phyloP scores from a whole-genome alignment of 2,113 vertebrate genomes.

The Dicentrarchus labrax region DNA sequence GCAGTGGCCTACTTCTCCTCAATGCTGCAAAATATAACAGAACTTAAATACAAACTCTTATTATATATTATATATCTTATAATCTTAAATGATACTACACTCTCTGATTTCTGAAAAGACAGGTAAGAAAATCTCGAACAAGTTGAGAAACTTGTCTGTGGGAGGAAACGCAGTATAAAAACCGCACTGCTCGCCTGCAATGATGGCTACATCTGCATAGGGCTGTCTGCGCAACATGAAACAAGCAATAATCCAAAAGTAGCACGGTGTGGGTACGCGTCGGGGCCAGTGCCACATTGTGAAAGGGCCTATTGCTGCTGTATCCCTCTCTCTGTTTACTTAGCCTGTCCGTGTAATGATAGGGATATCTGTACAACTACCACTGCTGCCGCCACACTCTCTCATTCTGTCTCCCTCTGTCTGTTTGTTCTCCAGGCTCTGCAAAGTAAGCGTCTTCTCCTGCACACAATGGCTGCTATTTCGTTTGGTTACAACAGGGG shows the following conservation, averaged over 20 bases:
- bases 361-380: constrained; percentile 62
- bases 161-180: background rate
- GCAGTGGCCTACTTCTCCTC: background rate
- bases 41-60: background rate
- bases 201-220: constrained; percentile 30
- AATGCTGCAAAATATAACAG: background rate
- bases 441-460: constrained; percentile 32
- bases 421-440: constrained; percentile 12
- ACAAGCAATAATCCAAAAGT: constrained; percentile 59
- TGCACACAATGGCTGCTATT: constrained; percentile 32
- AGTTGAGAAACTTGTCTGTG: constrained; percentile 1
- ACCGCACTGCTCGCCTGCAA: constrained; percentile 32
- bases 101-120: background rate
- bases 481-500: background rate
- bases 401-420: constrained; percentile 35
- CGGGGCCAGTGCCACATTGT: constrained; percentile 42
- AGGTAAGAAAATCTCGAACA: background rate
- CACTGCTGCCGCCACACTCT: constrained; percentile 46
- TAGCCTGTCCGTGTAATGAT: constrained; percentile 66
- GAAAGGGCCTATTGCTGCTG: constrained; percentile 48
- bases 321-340: constrained; percentile 64
- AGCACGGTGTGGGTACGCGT: constrained; percentile 42
- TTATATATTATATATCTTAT: no score
- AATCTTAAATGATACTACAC: background rate
- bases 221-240: constrained; percentile 34